These are phyloP conservation scores for Malurus splendens DNA, from an alignment of 2,797 vertebrate genomes.

Conservation along the genomic window DNA sequence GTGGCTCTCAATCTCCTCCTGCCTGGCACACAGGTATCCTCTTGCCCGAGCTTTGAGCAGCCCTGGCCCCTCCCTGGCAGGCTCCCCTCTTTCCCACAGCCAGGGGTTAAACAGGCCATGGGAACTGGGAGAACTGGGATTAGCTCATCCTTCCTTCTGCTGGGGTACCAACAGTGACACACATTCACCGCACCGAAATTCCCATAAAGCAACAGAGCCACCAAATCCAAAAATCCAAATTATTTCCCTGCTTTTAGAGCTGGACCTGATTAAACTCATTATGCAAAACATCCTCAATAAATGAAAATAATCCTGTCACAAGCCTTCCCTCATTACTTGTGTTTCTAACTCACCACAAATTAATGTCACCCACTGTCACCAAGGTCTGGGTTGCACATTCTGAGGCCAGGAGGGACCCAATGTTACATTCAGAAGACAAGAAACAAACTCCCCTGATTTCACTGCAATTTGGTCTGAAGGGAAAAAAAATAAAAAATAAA, in stretches of 20 bases:
- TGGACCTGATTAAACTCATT: not conserved
- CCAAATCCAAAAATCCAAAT: not conserved
- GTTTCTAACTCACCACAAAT: not conserved
- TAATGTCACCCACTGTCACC: not conserved
- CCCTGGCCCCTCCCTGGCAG: not conserved
- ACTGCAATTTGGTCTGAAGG: not conserved
- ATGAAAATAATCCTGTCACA: not conserved
- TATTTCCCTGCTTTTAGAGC: not conserved
- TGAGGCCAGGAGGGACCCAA: not conserved
- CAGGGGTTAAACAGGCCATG: not conserved
- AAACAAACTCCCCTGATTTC: not conserved
- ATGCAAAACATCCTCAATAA: not conserved
- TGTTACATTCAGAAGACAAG: not conserved
- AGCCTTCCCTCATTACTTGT: not conserved
- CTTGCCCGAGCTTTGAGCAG: not conserved
- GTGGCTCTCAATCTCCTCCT: not conserved
- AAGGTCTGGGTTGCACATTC: not conserved
- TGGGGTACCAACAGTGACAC: fast-evolving
- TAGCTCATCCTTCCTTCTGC: not conserved
- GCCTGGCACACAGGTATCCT: not conserved
- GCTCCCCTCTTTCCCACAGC: not conserved
- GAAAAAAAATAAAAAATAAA: not conserved
- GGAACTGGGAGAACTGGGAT: not conserved
- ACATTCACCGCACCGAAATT: fast-evolving
- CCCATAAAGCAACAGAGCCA: not conserved